phyloP scores from a whole-genome alignment of 2,113 vertebrate species.

The Bubalus kerabau region DNA sequence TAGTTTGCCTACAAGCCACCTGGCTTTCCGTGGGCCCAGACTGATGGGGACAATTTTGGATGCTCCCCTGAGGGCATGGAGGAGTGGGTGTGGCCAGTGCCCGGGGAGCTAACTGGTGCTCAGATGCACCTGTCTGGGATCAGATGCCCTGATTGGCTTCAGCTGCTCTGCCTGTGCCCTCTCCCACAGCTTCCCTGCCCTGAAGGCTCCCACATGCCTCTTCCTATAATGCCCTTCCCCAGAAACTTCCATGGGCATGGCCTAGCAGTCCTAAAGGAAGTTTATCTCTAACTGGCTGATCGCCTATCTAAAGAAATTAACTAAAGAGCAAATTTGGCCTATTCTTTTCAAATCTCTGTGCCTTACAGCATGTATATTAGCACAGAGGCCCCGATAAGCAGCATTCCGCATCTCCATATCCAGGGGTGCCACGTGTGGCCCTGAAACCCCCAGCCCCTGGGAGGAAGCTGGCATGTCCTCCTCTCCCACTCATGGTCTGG shows the following conservation, averaged over 20 bases:
- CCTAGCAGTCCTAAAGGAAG: neutral
- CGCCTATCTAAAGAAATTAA: neutral
- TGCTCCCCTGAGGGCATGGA: accelerated
- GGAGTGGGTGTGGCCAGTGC: accelerated
- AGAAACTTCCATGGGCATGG: neutral
- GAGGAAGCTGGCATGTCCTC: neutral
- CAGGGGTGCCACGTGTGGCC: accelerated
- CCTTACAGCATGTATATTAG: neutral
- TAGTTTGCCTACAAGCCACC: neutral
- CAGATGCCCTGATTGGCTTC: neutral
- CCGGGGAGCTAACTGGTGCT: neutral
- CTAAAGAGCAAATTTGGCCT: neutral
- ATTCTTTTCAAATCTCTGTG: neutral
- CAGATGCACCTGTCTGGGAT: neutral
- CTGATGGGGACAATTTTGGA: neutral
- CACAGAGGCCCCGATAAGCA: accelerated
- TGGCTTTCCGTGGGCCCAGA: neutral
- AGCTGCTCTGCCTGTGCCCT: neutral
- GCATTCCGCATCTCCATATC: neutral
- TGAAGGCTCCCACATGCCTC: neutral
- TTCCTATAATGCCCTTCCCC: neutral
- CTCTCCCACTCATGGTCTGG: neutral
- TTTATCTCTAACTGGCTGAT: neutral
- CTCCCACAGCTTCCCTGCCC: neutral
- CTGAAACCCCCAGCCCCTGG: neutral